Conservation (phyloP, 1,140 invertebrate species). For the Zaprionus vittiger region DNA sequence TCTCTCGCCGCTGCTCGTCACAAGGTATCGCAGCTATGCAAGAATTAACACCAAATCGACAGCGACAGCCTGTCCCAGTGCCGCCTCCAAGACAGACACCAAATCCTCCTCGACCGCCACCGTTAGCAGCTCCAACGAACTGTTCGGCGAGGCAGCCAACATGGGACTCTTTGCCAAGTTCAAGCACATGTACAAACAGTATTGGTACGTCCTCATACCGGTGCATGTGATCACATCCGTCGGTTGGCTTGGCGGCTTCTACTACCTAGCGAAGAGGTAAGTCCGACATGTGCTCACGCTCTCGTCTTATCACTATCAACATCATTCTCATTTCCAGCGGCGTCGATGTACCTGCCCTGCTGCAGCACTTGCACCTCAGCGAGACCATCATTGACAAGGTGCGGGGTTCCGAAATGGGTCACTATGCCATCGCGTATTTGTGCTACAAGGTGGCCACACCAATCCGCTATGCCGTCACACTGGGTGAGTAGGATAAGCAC, state of each 20-base stretch:
- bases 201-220: constrained; percentile 96
- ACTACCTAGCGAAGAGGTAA: constrained; percentile 94
- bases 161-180: constrained; percentile 90
- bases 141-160: constrained; percentile 77
- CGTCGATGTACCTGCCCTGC: constrained; percentile 91
- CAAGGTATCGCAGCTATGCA: constrained; percentile 45
- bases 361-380: constrained; percentile 90
- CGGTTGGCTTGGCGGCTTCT: constrained; percentile 94
- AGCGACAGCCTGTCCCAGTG: constrained; percentile 25
- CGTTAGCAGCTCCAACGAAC: constrained; percentile 44
- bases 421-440: constrained; percentile 94
- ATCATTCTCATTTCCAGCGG: constrained; percentile 86
- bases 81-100: constrained; percentile 57
- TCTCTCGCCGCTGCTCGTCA: constrained; percentile 30
- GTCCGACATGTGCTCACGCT: not conserved
- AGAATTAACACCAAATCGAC: constrained; percentile 55
- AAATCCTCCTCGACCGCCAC: constrained; percentile 51
- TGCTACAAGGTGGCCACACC: constrained; percentile 97
- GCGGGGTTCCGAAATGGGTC: constrained; percentile 91
- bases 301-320: not conserved
- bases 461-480: constrained; percentile 94
- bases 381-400: constrained; percentile 91
- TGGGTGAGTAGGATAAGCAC: constrained; percentile 86
- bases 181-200: constrained; percentile 96
- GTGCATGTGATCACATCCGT: constrained; percentile 94